Percentiles rank a stretch among this genome's conserved stretches.
Conservation (phyloP, 2,113 vertebrate genomes). For the Onychorhynchus coronatus region DNA sequence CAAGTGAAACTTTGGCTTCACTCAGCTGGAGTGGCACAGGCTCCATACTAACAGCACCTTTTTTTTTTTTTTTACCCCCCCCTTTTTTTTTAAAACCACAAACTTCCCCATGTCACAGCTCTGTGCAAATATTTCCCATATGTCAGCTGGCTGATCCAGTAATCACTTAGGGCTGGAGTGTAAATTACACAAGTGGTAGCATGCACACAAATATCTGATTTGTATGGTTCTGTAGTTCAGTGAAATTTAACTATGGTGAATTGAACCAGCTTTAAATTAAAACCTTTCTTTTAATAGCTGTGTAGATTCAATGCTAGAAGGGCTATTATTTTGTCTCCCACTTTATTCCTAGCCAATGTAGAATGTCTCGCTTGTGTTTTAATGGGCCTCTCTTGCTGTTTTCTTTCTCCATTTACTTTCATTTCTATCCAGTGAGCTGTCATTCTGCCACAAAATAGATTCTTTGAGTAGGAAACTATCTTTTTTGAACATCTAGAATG, state of each 20-base stretch:
- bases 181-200: constrained; percentile 8
- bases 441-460: neutral
- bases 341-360: neutral
- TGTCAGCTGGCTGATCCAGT: constrained; percentile 61
- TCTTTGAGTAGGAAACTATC: neutral
- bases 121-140: constrained; percentile 69
- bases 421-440: neutral
- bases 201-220: neutral
- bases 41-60: constrained; percentile 61
- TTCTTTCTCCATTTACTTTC: neutral
- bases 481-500: neutral
- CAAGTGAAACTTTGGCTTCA: constrained; percentile 76
- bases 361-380: neutral
- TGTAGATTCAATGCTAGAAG: neutral
- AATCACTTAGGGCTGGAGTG: constrained; percentile 62
- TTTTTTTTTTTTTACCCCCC: neutral
- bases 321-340: neutral
- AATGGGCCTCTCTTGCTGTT: neutral
- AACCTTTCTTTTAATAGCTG: neutral
- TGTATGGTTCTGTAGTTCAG: neutral
- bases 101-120: constrained; percentile 68
- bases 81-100: constrained; percentile 41
- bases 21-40: constrained; percentile 70
- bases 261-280: neutral
- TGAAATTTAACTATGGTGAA: neutral